Evolutionary conservation across 2,888 invertebrate species (phyloP), one percentile per base, ranked within the genome.

Genomic region (Cybosia mesomella): DNA sequence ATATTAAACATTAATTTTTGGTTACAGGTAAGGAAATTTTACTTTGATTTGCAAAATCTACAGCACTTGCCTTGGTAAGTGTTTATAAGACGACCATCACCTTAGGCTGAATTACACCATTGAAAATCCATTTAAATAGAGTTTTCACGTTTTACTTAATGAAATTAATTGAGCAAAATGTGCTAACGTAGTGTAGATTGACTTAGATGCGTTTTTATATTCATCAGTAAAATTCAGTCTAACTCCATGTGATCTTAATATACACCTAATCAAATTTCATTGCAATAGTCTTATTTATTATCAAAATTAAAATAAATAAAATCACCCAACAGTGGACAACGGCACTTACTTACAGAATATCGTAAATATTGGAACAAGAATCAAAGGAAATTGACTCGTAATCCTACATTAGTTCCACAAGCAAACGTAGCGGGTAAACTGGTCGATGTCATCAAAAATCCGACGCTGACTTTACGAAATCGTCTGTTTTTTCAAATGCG

Each of bases 401-500:
- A 77, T 76, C 74, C 70, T 39, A 67, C 74, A 76, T 64, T 68
- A 77, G 75, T 76, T 69, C 74, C 58, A 43, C 64, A 67, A 68
- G 64, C 77, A 76, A 76, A 76, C 77, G 74, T 70, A 69, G 60
- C 70, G 67, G 63, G 71, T 76, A 71, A 79, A 76, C 78, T 74
- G 68, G 66, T 73, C 66, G 65, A 68, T 72, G 74, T 71, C 75
- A 78, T 74, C 74, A 74, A 75, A 77, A 74, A 80, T 76, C 74
- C 71, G 73, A 74, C 77, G 74, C 75, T 71, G 69, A 58, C 66
- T 68, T 68, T 81, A 84, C 81, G 83, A 71, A 82, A 85, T 83
- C 83, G 83, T 78, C 81, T 73, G 67, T 79, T 78, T 84, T 81
- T 76, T 72, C 73, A 76, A 80, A 83, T 87, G 81, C 83, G 77